Evolutionary conservation across 2,888 invertebrate genomes (phyloP).

Genomic region (Toxonevra muliebris): DNA sequence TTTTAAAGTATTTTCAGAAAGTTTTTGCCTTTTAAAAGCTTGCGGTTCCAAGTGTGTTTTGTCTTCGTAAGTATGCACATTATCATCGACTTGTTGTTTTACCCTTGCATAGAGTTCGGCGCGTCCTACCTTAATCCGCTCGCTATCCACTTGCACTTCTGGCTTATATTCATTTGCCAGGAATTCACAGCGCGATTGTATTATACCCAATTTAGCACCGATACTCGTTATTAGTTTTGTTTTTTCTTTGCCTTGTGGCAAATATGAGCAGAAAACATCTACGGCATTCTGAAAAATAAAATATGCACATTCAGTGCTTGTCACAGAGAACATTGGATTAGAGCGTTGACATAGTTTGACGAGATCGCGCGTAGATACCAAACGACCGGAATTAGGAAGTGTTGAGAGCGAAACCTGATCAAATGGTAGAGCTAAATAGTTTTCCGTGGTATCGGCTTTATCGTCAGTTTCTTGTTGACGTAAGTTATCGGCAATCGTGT

Average conservation of each 20-base stretch:
- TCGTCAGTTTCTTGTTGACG: slow-evolving; percentile 61
- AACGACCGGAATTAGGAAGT: slow-evolving; percentile 67
- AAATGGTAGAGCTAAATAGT: slow-evolving; percentile 55
- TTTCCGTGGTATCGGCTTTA: slow-evolving; percentile 52
- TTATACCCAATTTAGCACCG: slow-evolving; percentile 82
- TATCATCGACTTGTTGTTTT: slow-evolving; percentile 34
- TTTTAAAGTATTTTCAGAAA: slow-evolving; percentile 41
- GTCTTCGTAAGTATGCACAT: slow-evolving; percentile 24
- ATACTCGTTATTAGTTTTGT: slow-evolving; percentile 77
- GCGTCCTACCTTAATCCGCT: slow-evolving; percentile 76
- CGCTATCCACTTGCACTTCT: slow-evolving; percentile 69
- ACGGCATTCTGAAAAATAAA: slow-evolving; percentile 82
- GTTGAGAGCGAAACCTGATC: slow-evolving; percentile 50
- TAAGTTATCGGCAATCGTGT: slow-evolving; percentile 65
- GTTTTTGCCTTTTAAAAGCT: slow-evolving; percentile 53
- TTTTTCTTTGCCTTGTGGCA: slow-evolving; percentile 73
- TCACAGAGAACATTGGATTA: slow-evolving; percentile 76
- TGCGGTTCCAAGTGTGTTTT: slow-evolving; percentile 36
- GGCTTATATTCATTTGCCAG: slow-evolving; percentile 84
- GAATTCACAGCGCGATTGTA: slow-evolving; percentile 82
- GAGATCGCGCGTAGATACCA: slow-evolving; percentile 86
- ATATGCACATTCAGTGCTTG: slow-evolving; percentile 68
- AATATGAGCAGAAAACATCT: slow-evolving; percentile 88
- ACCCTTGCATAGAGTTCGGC: slow-evolving; percentile 66
- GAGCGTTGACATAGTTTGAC: slow-evolving; percentile 91